Percentiles rank a stretch among this genome's conserved stretches.
Evolutionary conservation across 2,113 vertebrate species (phyloP).

Genomic region (Calidris pugnax): DNA sequence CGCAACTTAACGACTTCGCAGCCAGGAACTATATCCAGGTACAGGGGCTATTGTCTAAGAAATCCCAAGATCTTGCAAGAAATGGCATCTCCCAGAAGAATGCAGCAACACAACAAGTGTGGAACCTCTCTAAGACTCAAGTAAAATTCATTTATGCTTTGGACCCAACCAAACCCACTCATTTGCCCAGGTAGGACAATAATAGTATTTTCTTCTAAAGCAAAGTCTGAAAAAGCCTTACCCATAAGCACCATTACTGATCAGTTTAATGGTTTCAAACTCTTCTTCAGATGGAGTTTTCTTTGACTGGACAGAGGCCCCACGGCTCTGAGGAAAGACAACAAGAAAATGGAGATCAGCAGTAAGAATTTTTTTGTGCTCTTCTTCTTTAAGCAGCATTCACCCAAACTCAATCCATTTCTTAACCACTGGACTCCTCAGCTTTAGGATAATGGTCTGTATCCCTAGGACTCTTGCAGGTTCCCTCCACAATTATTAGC

Average conservation of each 20-base stretch:
- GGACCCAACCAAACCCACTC: neutral
- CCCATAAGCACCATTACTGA: constrained; percentile 98
- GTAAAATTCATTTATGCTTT: neutral
- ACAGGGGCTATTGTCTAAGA: neutral
- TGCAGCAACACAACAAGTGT: neutral
- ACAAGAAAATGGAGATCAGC: neutral
- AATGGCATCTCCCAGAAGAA: neutral
- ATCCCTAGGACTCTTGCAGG: neutral
- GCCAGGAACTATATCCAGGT: neutral
- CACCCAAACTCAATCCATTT: neutral
- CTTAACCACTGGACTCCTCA: neutral
- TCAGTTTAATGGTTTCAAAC: constrained; percentile 96
- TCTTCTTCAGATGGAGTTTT: constrained; percentile 93
- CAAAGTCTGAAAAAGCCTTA: constrained; percentile 46
- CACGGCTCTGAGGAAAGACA: constrained; percentile 77
- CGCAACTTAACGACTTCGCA: neutral
- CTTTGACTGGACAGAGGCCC: constrained; percentile 79
- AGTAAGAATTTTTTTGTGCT: neutral
- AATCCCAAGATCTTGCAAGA: neutral
- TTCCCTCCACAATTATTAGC: neutral
- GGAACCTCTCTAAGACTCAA: neutral
- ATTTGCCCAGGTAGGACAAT: neutral
- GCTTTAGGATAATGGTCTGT: neutral
- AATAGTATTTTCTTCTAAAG: neutral
- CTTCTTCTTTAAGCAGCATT: neutral